These are phyloP conservation scores for Drosophila heteroneura DNA, from an alignment of 2,888 invertebrate genomes.

Conservation along the genomic window DNA sequence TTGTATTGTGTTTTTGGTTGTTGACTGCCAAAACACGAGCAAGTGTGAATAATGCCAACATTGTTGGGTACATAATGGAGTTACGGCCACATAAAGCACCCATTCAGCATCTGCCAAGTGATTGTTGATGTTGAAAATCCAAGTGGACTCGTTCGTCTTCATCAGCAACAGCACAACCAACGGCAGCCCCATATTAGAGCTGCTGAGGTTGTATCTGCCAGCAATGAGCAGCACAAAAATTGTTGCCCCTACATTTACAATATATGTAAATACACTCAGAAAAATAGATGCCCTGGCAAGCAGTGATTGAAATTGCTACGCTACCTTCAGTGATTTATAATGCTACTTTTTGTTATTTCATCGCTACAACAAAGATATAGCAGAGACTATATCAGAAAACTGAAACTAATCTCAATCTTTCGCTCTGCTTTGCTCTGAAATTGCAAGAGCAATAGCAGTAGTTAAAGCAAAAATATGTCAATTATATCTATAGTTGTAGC, in stretches of 20 bases:
- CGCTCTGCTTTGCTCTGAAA: neutral
- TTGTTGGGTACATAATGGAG: conserved; percentile 47
- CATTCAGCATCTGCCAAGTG: conserved; percentile 61
- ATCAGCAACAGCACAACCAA: conserved; percentile 13
- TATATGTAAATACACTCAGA: neutral
- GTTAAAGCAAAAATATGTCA: neutral
- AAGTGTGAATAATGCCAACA: conserved; percentile 45
- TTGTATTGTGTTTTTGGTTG: conserved; percentile 14
- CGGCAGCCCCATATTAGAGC: conserved; percentile 7
- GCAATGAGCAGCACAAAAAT: conserved; percentile 17
- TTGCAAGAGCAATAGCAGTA: neutral
- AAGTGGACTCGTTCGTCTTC: conserved; percentile 49
- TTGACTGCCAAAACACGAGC: conserved; percentile 26
- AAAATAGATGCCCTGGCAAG: neutral
- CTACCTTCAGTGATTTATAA: neutral
- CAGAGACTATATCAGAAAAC: neutral
- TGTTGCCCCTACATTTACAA: conserved; percentile 22
- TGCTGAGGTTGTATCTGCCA: conserved; percentile 8
- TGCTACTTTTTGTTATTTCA: neutral
- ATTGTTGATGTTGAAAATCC: conserved; percentile 56
- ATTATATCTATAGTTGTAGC: neutral
- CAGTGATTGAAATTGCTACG: neutral
- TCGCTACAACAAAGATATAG: neutral
- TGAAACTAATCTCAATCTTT: neutral
- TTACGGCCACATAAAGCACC: conserved; percentile 45